phyloP scores from a whole-genome alignment of 2,797 vertebrate species.

The Scleropages formosus region DNA sequence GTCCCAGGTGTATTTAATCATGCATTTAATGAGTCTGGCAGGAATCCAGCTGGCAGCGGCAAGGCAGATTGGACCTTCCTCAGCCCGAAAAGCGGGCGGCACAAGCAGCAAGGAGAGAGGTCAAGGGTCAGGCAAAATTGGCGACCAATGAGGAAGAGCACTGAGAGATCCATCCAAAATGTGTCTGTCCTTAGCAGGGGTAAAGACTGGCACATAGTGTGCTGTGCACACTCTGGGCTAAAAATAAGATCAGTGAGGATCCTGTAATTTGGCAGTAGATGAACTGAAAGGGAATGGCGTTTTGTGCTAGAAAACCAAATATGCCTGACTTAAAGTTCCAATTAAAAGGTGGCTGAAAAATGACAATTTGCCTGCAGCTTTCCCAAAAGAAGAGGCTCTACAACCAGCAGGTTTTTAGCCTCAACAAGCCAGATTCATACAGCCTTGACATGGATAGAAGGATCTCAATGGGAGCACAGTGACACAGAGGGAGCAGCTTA shows the following conservation, averaged over 20 bases:
- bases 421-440: too few species aligned
- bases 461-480: too few species aligned
- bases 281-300: neutral
- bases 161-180: too few species aligned
- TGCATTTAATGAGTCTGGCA: conserved; percentile 56
- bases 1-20: conserved; percentile 23
- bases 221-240: too few species aligned
- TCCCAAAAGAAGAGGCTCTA: too few species aligned
- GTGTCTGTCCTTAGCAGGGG: neutral
- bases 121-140: neutral
- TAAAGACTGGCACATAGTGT: neutral
- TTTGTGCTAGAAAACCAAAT: neutral
- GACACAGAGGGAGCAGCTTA: too few species aligned
- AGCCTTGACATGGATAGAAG: too few species aligned
- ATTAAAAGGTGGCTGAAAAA: conserved; percentile 10
- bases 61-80: conserved; percentile 41
- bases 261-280: neutral
- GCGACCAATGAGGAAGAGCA: neutral
- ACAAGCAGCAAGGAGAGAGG: neutral
- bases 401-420: too few species aligned
- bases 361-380: neutral
- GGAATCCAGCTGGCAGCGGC: conserved; percentile 46
- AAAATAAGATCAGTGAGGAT: neutral
- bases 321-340: neutral
- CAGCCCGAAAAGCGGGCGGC: conserved; percentile 11